Percentiles rank a stretch among this genome's conserved stretches.
Conservation (phyloP, 1,140 invertebrate species). For the Acromyrmex heyeri region DNA sequence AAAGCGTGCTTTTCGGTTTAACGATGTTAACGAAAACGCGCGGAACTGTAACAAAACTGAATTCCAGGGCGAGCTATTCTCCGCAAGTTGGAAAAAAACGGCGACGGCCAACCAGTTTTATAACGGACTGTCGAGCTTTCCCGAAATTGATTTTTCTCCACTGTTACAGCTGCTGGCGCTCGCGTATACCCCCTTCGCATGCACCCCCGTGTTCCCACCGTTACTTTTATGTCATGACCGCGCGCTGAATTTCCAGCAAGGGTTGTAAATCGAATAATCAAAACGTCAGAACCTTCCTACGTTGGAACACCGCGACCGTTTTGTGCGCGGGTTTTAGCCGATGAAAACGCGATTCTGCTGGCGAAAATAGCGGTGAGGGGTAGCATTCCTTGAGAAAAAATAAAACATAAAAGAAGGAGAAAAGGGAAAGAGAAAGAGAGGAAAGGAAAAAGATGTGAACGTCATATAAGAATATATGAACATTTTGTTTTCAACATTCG, state of each 20-base stretch:
- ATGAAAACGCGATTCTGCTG: conserved; percentile 67
- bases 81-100: conserved; percentile 55
- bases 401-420: background rate
- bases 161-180: conserved; percentile 65
- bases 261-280: conserved; percentile 78
- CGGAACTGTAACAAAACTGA: conserved; percentile 65
- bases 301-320: conserved; percentile 71
- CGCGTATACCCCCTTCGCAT: conserved; percentile 53
- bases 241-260: conserved; percentile 75
- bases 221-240: conserved; percentile 76
- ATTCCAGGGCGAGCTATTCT: conserved; percentile 62
- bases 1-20: conserved; percentile 18
- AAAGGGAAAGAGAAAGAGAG: background rate
- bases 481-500: conserved; percentile 22
- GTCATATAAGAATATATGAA: conserved; percentile 32
- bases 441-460: background rate
- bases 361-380: conserved; percentile 39
- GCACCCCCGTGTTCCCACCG: conserved; percentile 47
- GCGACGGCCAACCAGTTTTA: conserved; percentile 67
- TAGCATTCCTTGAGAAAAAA: conserved; percentile 9
- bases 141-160: conserved; percentile 76
- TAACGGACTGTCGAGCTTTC: conserved; percentile 75
- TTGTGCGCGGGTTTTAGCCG: conserved; percentile 67
- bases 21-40: conserved; percentile 58
- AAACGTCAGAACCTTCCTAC: conserved; percentile 75